Base-by-base conservation (phyloP, 2,113 vertebrate genomes). In the Perca fluviatilis region DNA sequence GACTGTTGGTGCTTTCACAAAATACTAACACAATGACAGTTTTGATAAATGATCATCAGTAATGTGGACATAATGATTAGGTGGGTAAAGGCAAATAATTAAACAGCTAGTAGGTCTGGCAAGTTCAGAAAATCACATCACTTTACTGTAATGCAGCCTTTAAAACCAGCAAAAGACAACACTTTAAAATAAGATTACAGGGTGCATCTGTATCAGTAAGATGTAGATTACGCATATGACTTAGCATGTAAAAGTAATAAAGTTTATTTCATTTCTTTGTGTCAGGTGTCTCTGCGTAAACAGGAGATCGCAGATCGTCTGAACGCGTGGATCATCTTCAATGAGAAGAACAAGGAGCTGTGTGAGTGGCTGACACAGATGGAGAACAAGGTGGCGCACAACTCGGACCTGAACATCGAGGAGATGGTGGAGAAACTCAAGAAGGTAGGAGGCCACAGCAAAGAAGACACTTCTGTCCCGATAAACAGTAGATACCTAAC, bases 391-490 rank as follows among this genome's bases (percentile, higher is more conserved):
- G 96, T 97, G 76, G 90, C 96, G 0, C 96, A 97, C 93, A 96
- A 94, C 30, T 93, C 96, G 0, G 97, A 99, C 68, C 95, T 97
- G 49, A 97, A 96, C 91, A 97, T 99, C 47, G 97, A 99, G 90
- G 98, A 98, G 83, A 98, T 97, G 98, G 97, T 99, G 88, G 97
- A 98, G 82, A 99, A 98, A 79, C 90, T 99, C 50, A 96, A 99
- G 93, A 98, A 99, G 97, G 98, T 99, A 58, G 88, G 89, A 49
- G 7, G 40, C 43, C 12, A n/a, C 36, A 3, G 40, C 33, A 43
- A 43, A 43, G 1, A 49, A 51, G 18, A 58, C 53, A 9, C 11
- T 43, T 2, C 40, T 43, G 40, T 43, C 40, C 10, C 2, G 9
- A 40, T 10, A 10, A 40, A 30, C 54, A 10, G 5, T 3, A 21